Base-by-base conservation (phyloP, 2,113 vertebrate species). In the Eurypyga helias region DNA sequence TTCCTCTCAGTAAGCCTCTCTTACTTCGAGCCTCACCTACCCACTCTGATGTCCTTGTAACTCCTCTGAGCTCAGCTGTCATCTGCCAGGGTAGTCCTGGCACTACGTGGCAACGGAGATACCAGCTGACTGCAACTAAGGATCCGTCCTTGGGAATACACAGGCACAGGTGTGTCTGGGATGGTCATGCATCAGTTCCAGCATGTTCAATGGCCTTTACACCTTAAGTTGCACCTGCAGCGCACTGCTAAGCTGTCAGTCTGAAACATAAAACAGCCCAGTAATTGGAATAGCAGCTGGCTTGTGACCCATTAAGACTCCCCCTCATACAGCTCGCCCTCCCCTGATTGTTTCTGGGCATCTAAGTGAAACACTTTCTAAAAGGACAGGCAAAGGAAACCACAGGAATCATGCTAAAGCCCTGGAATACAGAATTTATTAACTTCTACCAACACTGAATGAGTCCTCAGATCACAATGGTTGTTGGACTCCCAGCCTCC, bases 341-440 rank as follows among this genome's bases (percentile, higher is more conserved):
- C 31, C 66, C 54, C 78, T 41, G 76, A 90, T 72, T 94, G 94
- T 48, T 64, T 49, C 29, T 83, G 60, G 82, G 77, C 8, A 9
- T 82, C 72, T 94, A n/a, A 83, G 91, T 58, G 95, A 97, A 96
- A 95, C 96, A 70, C 92, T 93, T 97, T 87, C 83, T 66, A 31
- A 92, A 96, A 87, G 45, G 9, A 88, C 34, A 77, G 28, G 77
- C 83, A 84, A 84, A 87, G 23, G 49, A 87, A 89, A 69, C 90
- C 57, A 10, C 86, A 45, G 65, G 83, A 89, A 76, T 71, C 92
- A 84, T 0, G 2, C 66, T 91, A 91, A 94, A 20, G 33, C 72
- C 49, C 52, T 65, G 66, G 58, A 87, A 94, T 41, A 72, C 17
- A 28, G 65, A 51, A 87, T 87, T 89, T 61, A 61, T 87, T 95